Percentiles rank a stretch among this genome's conserved stretches.
phyloP scores from a whole-genome alignment of 2,797 vertebrate genomes.

The Varecia variegata region DNA sequence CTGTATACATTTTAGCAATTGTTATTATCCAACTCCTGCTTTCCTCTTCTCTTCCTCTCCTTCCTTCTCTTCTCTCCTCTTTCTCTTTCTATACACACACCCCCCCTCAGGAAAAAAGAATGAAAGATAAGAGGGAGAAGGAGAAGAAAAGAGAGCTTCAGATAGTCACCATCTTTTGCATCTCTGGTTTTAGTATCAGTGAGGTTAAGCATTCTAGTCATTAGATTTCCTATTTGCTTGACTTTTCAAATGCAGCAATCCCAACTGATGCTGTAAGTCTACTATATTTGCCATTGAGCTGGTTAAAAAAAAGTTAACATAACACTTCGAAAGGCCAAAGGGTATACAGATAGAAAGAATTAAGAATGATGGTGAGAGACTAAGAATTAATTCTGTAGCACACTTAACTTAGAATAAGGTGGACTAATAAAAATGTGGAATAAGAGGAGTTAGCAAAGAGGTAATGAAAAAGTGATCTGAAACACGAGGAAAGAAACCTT shows the following conservation, averaged over 20 bases:
- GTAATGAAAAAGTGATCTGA: background rate
- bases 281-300: slow-evolving; percentile 5
- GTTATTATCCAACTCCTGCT: background rate
- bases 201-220: background rate
- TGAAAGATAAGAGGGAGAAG: background rate
- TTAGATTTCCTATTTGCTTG: slow-evolving; percentile 6
- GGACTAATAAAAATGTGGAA: background rate
- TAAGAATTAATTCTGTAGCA: background rate
- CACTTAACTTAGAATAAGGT: slow-evolving; percentile 9
- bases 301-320: background rate
- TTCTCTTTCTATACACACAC: background rate
- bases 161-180: background rate
- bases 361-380: background rate
- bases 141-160: background rate
- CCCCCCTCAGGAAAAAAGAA: background rate
- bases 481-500: background rate
- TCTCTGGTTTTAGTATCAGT: background rate
- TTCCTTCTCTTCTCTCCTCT: background rate
- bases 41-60: background rate
- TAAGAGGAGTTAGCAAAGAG: background rate
- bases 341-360: background rate
- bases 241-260: slow-evolving; percentile 37
- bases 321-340: slow-evolving; percentile 26
- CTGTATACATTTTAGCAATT: background rate
- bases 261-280: background rate